These are phyloP conservation scores for Paramormyrops kingsleyae DNA, from an alignment of 2,113 vertebrate species.

Conservation along the genomic window DNA sequence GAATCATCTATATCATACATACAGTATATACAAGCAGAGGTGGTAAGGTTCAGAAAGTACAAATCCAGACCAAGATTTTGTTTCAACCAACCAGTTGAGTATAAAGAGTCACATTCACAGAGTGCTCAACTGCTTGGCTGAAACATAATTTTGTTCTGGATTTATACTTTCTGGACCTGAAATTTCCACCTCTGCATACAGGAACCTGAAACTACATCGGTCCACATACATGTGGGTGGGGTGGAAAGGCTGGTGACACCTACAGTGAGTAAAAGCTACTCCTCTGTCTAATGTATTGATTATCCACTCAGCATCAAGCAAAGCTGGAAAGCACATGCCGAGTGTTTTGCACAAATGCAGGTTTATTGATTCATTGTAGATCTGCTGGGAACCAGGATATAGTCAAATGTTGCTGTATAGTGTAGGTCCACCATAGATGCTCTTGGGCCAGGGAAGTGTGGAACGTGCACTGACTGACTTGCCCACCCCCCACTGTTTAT, in stretches of 20 bases:
- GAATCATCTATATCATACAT: neutral
- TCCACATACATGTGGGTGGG: neutral
- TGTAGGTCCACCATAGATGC: slow-evolving; percentile 58
- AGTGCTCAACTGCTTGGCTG: neutral
- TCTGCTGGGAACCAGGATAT: slow-evolving; percentile 6
- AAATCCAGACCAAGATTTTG: neutral
- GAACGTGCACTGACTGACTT: slow-evolving; percentile 51
- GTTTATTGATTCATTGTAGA: slow-evolving; percentile 27
- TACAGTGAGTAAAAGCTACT: neutral
- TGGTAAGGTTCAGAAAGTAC: neutral
- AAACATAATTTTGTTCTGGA: neutral
- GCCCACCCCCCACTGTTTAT: slow-evolving; percentile 36
- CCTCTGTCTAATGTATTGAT: neutral
- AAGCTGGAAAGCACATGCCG: neutral
- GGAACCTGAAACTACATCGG: neutral
- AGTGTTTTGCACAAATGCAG: neutral
- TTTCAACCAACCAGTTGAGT: neutral
- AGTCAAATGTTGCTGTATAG: slow-evolving; percentile 35
- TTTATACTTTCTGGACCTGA: neutral
- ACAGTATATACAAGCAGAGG: neutral
- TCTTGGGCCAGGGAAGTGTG: slow-evolving; percentile 43
- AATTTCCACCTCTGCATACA: neutral
- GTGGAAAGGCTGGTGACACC: neutral
- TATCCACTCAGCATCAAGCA: neutral
- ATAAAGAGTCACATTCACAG: neutral